phyloP scores from a whole-genome alignment of 2,113 vertebrate species.

The Excalfactoria chinensis region DNA sequence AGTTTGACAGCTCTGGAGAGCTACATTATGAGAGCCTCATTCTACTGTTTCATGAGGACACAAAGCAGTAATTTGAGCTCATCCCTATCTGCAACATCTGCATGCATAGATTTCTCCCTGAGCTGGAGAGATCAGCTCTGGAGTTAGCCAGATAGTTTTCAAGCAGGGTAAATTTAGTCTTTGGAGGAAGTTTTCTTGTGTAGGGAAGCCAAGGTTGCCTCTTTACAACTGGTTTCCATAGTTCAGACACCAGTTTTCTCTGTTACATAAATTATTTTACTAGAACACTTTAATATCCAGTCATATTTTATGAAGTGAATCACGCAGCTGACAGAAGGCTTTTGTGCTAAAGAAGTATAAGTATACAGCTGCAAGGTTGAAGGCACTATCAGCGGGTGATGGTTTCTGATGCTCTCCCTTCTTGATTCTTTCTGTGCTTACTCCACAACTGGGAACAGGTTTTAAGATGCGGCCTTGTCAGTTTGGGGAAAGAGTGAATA shows the following conservation, averaged over 20 bases:
- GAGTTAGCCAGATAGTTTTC: slow-evolving; percentile 55
- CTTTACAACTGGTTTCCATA: slow-evolving; percentile 69
- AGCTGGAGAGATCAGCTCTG: slow-evolving; percentile 33
- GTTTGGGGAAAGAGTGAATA: slow-evolving; percentile 10
- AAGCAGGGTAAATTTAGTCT: slow-evolving; percentile 63
- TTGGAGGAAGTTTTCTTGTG: slow-evolving; percentile 66
- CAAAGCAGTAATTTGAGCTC: slow-evolving; percentile 31
- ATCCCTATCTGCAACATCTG: slow-evolving; percentile 67
- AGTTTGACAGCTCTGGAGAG: background rate
- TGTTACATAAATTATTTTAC: slow-evolving; percentile 70
- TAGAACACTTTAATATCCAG: slow-evolving; percentile 66
- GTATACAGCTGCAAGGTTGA: slow-evolving; percentile 41
- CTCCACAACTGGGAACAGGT: background rate
- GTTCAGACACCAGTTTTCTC: slow-evolving; percentile 63
- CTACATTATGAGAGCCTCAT: background rate
- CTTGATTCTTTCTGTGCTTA: background rate
- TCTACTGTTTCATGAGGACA: slow-evolving; percentile 40
- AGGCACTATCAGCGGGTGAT: background rate
- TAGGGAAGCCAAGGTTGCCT: slow-evolving; percentile 56
- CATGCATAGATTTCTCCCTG: slow-evolving; percentile 14
- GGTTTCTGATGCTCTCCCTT: slow-evolving; percentile 39
- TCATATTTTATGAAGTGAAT: slow-evolving; percentile 67
- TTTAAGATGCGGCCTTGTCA: background rate
- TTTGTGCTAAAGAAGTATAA: slow-evolving; percentile 43
- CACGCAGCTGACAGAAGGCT: slow-evolving; percentile 53